A percentile compares a stretch with the other conserved stretches of the same genome.
Conservation (phyloP, 2,113 vertebrate species). For the Mystacornis crossleyi region DNA sequence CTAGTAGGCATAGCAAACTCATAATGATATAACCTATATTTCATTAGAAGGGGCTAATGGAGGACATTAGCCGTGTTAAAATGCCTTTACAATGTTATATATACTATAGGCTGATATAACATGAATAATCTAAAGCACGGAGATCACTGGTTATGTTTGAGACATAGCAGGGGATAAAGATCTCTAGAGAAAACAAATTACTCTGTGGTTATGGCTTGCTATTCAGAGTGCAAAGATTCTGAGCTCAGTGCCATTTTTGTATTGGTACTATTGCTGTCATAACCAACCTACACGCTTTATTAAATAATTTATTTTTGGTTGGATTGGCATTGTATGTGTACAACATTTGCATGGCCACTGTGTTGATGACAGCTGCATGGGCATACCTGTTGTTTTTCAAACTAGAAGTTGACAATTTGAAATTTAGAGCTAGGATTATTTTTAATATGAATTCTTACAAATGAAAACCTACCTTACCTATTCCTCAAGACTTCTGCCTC, state of each 20-base stretch:
- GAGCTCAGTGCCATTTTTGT: slow-evolving; percentile 58
- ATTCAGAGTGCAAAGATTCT: slow-evolving; percentile 47
- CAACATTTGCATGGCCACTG: slow-evolving; percentile 58
- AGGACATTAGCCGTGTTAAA: slow-evolving; percentile 79
- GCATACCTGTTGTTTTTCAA: slow-evolving; percentile 48
- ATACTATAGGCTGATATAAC: slow-evolving; percentile 65
- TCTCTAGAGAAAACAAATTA: slow-evolving; percentile 32
- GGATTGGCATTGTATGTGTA: slow-evolving; percentile 43
- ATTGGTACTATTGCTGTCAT: slow-evolving; percentile 65
- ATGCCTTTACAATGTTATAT: slow-evolving; percentile 61
- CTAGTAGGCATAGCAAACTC: slow-evolving; percentile 65
- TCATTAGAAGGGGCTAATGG: slow-evolving; percentile 86
- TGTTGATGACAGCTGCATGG: slow-evolving; percentile 52
- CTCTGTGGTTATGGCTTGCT: slow-evolving; percentile 47
- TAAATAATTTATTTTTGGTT: slow-evolving; percentile 50
- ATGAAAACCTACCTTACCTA: slow-evolving; percentile 66
- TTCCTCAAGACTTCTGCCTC: slow-evolving; percentile 74
- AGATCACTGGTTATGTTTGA: slow-evolving; percentile 80
- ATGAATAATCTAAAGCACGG: slow-evolving; percentile 73
- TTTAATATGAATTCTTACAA: slow-evolving; percentile 65
- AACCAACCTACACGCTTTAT: slow-evolving; percentile 41
- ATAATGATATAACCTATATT: slow-evolving; percentile 86
- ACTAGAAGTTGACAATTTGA: slow-evolving; percentile 48
- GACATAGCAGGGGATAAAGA: slow-evolving; percentile 64
- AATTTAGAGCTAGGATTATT: slow-evolving; percentile 71